These are phyloP conservation scores for Cryptomyrus ogoouensis DNA, from an alignment of 2,113 vertebrate genomes.

Conservation along the genomic window DNA sequence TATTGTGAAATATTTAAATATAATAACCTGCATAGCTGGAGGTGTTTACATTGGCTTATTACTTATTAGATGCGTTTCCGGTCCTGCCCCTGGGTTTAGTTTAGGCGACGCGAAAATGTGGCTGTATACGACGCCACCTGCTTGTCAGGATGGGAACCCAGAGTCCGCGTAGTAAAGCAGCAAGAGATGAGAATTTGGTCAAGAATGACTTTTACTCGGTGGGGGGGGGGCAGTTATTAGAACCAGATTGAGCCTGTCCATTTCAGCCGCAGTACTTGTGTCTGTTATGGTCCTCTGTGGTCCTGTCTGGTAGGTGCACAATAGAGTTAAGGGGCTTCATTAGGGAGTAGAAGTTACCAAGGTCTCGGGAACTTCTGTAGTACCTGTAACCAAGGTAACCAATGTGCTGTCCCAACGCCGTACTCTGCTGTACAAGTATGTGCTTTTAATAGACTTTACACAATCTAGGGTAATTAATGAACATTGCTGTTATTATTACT, in stretches of 20 bases:
- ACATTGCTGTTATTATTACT: background rate
- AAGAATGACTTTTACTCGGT: background rate
- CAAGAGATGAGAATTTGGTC: background rate
- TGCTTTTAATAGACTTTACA: background rate
- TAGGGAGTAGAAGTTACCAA: background rate
- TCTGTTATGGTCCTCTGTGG: background rate
- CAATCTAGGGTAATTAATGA: background rate
- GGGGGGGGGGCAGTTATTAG: background rate
- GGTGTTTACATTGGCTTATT: background rate
- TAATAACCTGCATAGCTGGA: background rate
- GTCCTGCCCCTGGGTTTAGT: constrained; percentile 2
- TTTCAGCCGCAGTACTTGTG: background rate
- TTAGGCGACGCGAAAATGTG: background rate
- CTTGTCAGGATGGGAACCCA: constrained; percentile 9
- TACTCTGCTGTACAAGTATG: background rate
- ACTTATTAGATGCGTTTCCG: background rate
- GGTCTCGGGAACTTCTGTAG: background rate
- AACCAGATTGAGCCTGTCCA: background rate
- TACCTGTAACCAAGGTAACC: background rate
- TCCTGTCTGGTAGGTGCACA: background rate
- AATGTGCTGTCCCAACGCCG: background rate
- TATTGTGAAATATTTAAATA: background rate
- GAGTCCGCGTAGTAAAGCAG: background rate
- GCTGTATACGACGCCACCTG: constrained; percentile 15
- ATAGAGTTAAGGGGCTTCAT: background rate